Base-by-base conservation (phyloP, 2,888 invertebrate species). In the Andrena chrysosceles region DNA sequence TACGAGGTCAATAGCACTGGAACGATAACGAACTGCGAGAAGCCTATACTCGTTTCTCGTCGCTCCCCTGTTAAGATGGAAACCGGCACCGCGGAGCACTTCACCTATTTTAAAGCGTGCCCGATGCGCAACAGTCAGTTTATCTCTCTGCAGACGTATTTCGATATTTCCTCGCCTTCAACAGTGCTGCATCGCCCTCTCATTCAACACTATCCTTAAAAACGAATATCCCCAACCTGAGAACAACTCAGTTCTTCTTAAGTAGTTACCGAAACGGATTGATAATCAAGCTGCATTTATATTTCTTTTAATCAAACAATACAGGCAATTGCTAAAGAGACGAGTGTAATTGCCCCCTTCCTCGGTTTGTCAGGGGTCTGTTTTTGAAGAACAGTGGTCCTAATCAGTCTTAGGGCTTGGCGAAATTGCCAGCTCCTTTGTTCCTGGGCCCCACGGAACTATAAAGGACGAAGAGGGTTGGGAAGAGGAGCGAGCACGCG, bases 1-100 rank as follows among this genome's bases (percentile, higher is more conserved):
- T 90, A 90, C 56, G 82, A 79, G 88, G 89, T 90, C 86, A 87
- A 87, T 85, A 85, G 79, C 88, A 87, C 26, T 76, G 77, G 31
- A 16, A 20, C 74, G 88, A 87, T 87, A 88, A 86, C 81, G 77
- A 87, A 81, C 77, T 63, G 78, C 87, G 77, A 83, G 80, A 70
- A 73, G 62, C 76, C 56, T 64, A 48, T 75, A 70, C 77, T 77
- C 75, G 56, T 54, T 52, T 42, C 52, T 66, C 48, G 54, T 49
- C 42, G 52, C 63, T 42, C 56, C 26, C n/a, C 56, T 48, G 2
- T 26, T 8, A n/a, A 62, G 63, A 59, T 48, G 31, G 60, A 35
- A 59, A 71, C 60, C 69, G 69, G 60, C 56, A 59, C 33, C 73
- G 70, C 72, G 69, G 76, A 56, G 67, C 72, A 59, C 79, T 79